Percentiles rank a stretch among this genome's conserved stretches.
These are phyloP conservation scores for Papilio aristodemus DNA, from an alignment of 1,140 invertebrate species.

Conservation along the genomic window DNA sequence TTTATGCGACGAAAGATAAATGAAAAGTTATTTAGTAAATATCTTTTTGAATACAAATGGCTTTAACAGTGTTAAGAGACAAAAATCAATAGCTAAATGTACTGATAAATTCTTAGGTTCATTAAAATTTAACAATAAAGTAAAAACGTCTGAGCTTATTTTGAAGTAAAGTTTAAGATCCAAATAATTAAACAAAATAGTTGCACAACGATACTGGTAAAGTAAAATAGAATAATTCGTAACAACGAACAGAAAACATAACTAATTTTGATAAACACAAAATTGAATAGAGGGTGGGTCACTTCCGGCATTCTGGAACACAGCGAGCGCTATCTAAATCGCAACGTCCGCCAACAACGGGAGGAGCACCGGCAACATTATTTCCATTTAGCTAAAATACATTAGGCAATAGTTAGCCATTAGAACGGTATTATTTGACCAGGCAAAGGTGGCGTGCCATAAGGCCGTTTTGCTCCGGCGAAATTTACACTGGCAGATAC, in stretches of 20 bases:
- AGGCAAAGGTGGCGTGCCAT: slow-evolving; percentile 67
- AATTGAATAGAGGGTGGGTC: slow-evolving; percentile 61
- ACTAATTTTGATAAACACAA: slow-evolving; percentile 64
- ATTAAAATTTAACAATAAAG: background rate
- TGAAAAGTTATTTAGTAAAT: background rate
- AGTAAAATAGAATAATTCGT: slow-evolving; percentile 15
- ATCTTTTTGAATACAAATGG: background rate
- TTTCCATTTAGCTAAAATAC: slow-evolving; percentile 75
- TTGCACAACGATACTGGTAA: background rate
- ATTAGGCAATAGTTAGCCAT: slow-evolving; percentile 75
- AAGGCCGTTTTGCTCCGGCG: slow-evolving; percentile 58
- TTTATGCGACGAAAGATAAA: background rate
- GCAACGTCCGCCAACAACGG: slow-evolving; percentile 58
- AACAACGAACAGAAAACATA: slow-evolving; percentile 40
- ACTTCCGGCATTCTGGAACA: slow-evolving; percentile 51
- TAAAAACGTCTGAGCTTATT: background rate
- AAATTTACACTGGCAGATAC: slow-evolving; percentile 73
- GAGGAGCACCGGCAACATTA: slow-evolving; percentile 57
- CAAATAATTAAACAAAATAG: background rate
- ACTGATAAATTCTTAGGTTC: no score
- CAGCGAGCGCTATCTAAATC: slow-evolving; percentile 66
- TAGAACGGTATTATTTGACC: slow-evolving; percentile 73
- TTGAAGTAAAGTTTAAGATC: background rate
- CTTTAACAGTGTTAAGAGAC: no score
- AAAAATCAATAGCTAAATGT: no score